phyloP scores from a whole-genome alignment of 1,140 invertebrate genomes.

The Atta colombica region DNA sequence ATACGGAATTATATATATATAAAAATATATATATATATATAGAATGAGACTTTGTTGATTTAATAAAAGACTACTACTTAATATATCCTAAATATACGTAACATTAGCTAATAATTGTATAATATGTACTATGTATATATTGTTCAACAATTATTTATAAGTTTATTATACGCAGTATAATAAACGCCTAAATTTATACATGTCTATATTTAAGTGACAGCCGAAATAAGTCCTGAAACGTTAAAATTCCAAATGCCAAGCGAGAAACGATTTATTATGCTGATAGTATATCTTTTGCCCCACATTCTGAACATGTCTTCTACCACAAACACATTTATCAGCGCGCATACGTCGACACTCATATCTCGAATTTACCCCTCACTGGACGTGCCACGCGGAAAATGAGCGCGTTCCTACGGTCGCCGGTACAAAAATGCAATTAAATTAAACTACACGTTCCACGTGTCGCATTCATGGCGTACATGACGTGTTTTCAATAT shows the following conservation, averaged over 20 bases:
- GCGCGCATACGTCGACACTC: constrained; percentile 34
- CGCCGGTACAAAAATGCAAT: constrained; percentile 45
- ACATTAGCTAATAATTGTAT: background rate
- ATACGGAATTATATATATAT: background rate
- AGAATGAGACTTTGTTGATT: background rate
- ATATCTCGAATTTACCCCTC: constrained; percentile 57
- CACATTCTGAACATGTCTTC: constrained; percentile 28
- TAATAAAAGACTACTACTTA: background rate
- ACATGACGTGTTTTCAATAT: constrained; percentile 26
- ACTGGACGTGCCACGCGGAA: constrained; percentile 21
- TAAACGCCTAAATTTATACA: background rate
- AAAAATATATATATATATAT: background rate
- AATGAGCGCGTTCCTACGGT: constrained; percentile 45
- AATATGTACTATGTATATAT: too few species aligned
- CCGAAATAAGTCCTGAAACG: background rate
- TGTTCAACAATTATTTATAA: too few species aligned
- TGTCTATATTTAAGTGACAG: background rate
- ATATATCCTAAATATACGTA: background rate
- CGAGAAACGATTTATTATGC: constrained; percentile 41
- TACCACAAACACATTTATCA: constrained; percentile 59
- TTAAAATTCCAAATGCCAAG: background rate
- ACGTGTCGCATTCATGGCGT: constrained; percentile 5
- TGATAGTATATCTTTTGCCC: constrained; percentile 35
- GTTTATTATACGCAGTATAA: background rate
- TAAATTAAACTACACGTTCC: constrained; percentile 43